Percentiles rank a stretch among this genome's conserved stretches.
phyloP scores from a whole-genome alignment of 2,113 vertebrate species.

The Bathybates hornii region DNA sequence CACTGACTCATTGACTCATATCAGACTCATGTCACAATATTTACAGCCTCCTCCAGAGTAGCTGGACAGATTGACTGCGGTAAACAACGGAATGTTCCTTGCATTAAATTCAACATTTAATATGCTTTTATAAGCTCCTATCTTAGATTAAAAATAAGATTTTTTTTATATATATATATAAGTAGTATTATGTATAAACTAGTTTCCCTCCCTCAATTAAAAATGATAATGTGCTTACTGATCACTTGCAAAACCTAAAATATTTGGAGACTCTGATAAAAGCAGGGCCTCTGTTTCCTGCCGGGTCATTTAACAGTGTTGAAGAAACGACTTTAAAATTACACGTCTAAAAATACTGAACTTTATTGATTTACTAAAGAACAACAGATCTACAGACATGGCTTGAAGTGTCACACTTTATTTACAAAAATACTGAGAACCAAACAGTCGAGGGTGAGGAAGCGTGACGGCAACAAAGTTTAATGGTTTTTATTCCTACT shows the following conservation, averaged over 20 bases:
- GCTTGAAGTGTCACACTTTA: slow-evolving; percentile 77
- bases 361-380: slow-evolving; percentile 61
- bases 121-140: neutral
- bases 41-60: accelerated
- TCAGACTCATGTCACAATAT: neutral
- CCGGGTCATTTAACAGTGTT: neutral
- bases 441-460: slow-evolving; percentile 64
- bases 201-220: neutral
- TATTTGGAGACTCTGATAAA: neutral
- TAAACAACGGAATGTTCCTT: neutral
- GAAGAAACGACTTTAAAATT: slow-evolving; percentile 58
- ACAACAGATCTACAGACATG: slow-evolving; percentile 60
- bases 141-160: neutral
- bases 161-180: neutral
- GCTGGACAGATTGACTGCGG: accelerated
- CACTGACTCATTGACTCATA: neutral
- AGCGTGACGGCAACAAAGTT: slow-evolving; percentile 30
- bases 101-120: neutral
- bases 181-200: neutral
- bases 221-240: neutral
- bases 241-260: neutral
- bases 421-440: slow-evolving; percentile 81
- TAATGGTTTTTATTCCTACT: slow-evolving; percentile 27
- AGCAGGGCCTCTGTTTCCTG: neutral
- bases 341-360: slow-evolving; percentile 52